phyloP scores from a whole-genome alignment of 2,888 invertebrate genomes.

The Drosophila recens region DNA sequence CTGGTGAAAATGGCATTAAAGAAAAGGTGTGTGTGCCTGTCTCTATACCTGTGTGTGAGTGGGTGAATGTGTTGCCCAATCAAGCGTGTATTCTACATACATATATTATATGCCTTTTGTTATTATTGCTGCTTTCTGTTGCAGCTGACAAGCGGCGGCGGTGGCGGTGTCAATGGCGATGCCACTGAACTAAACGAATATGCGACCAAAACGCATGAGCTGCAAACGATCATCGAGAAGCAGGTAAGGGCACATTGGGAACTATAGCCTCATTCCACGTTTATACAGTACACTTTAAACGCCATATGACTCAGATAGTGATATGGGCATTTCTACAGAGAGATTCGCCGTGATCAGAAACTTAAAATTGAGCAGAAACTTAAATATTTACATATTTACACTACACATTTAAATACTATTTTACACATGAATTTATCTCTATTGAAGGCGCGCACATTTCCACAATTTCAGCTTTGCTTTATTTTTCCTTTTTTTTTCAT shows the following conservation, averaged over 20 bases:
- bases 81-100: slow-evolving; percentile 43
- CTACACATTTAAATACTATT: no score
- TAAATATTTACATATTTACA: no score
- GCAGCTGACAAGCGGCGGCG: slow-evolving; percentile 69
- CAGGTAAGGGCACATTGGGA: slow-evolving; percentile 87
- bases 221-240: slow-evolving; percentile 94
- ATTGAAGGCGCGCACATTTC: no score
- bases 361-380: not conserved
- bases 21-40: slow-evolving; percentile 79
- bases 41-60: not conserved
- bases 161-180: slow-evolving; percentile 83
- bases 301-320: slow-evolving; percentile 25
- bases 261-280: not conserved
- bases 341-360: not conserved
- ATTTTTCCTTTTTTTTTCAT: no score
- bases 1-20: slow-evolving; percentile 92
- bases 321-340: not conserved
- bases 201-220: slow-evolving; percentile 89
- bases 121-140: slow-evolving; percentile 25
- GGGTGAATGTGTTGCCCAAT: slow-evolving; percentile 32
- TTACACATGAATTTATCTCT: no score
- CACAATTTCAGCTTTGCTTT: no score
- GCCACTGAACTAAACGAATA: slow-evolving; percentile 83
- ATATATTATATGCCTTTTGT: slow-evolving; percentile 26
- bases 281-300: not conserved